Conservation (phyloP, 2,888 invertebrate species). For the Fragum fragum region DNA sequence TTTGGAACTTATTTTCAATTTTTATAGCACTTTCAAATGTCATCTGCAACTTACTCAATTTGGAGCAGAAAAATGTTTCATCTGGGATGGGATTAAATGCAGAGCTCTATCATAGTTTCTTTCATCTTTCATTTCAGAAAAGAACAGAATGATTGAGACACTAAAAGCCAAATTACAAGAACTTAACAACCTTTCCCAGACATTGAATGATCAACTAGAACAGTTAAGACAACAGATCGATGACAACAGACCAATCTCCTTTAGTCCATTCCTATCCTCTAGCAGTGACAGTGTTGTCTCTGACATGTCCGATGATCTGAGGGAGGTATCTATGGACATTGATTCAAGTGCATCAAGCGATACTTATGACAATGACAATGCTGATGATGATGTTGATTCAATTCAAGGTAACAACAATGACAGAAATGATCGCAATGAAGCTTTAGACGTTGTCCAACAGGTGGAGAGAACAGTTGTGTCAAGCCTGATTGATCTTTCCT, state of each 20-base stretch:
- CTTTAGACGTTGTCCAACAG: slow-evolving; percentile 60
- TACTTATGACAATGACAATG: slow-evolving; percentile 23
- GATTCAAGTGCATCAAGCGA: slow-evolving; percentile 44
- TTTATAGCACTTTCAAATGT: no score
- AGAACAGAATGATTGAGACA: slow-evolving; percentile 70
- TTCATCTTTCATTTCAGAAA: slow-evolving; percentile 65
- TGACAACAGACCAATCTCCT: slow-evolving; percentile 37
- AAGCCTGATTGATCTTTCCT: slow-evolving; percentile 62
- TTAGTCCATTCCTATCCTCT: slow-evolving; percentile 32
- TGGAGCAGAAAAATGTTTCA: no score
- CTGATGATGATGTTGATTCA: slow-evolving; percentile 28
- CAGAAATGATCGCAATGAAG: slow-evolving; percentile 30
- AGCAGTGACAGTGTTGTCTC: slow-evolving; percentile 54
- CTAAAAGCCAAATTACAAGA: slow-evolving; percentile 72
- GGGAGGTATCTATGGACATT: slow-evolving; percentile 51
- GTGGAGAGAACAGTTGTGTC: slow-evolving; percentile 62
- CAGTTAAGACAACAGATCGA: slow-evolving; percentile 65
- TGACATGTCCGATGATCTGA: slow-evolving; percentile 55
- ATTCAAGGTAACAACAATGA: neutral
- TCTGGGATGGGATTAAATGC: no score
- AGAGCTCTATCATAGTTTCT: no score
- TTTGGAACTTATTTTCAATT: no score
- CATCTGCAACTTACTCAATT: no score
- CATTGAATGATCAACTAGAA: slow-evolving; percentile 73
- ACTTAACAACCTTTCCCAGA: slow-evolving; percentile 69